A percentile compares a stretch with the other conserved stretches of the same genome.
phyloP scores from a whole-genome alignment of 2,888 invertebrate genomes.

The Halocaridina rubra region DNA sequence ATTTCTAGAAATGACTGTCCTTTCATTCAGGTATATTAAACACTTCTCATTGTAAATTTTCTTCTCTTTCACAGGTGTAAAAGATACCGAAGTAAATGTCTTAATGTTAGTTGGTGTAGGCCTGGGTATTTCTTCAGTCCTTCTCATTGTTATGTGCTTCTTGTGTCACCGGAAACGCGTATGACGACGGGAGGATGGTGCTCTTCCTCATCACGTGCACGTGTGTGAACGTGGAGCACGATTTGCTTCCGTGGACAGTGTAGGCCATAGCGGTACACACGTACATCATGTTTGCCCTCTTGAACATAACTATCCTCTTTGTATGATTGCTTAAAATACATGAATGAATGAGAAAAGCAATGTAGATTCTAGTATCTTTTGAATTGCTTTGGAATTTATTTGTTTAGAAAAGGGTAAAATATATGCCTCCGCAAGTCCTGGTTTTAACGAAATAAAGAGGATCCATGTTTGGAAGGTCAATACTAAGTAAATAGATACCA shows the following conservation, averaged over 20 bases:
- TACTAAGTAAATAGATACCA: too few species aligned
- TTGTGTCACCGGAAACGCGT: conserved; percentile 71
- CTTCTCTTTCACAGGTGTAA: conserved; percentile 68
- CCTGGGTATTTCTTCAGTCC: conserved; percentile 70
- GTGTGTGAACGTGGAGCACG: conserved; percentile 63
- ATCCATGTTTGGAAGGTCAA: too few species aligned
- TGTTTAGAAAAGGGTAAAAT: too few species aligned
- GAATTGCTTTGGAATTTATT: too few species aligned
- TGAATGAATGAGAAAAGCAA: too few species aligned
- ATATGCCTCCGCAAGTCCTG: too few species aligned
- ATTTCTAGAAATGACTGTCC: too few species aligned
- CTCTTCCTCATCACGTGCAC: conserved; percentile 60
- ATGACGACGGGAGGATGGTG: conserved; percentile 50
- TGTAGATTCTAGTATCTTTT: too few species aligned
- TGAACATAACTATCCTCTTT: conserved; percentile 13
- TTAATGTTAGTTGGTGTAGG: conserved; percentile 72
- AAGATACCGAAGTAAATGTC: conserved; percentile 73
- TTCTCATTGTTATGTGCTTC: conserved; percentile 71
- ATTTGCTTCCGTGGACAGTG: conserved; percentile 64
- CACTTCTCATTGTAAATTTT: too few species aligned
- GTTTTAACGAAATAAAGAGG: too few species aligned
- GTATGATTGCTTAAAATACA: too few species aligned
- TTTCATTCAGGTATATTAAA: too few species aligned
- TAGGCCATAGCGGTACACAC: conserved; percentile 59
- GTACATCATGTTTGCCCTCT: conserved; percentile 57